Percentiles rank a stretch among this genome's conserved stretches.
Evolutionary conservation across 2,888 invertebrate species (phyloP).

Genomic region (Euplagia quadripunctaria): DNA sequence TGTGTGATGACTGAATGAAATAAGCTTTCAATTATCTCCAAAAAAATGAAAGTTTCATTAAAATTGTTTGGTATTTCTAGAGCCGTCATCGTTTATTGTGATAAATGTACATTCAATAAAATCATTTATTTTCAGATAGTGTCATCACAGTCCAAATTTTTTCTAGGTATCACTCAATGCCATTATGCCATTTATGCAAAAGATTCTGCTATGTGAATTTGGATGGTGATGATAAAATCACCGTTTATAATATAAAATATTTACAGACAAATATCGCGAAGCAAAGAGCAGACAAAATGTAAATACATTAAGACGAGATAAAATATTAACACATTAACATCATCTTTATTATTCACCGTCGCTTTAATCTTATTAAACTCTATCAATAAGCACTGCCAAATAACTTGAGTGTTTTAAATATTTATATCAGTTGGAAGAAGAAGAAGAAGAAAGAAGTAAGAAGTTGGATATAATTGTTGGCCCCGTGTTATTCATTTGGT

Average conservation of each 20-base stretch:
- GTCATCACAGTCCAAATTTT: too few species aligned
- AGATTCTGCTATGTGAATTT: too few species aligned
- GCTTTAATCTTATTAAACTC: background rate
- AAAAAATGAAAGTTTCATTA: background rate
- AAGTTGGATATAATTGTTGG: constrained; percentile 22
- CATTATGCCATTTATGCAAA: too few species aligned
- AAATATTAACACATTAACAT: too few species aligned
- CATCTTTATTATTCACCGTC: background rate
- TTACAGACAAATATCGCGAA: background rate
- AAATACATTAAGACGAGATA: background rate
- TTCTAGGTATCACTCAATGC: too few species aligned
- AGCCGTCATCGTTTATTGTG: background rate
- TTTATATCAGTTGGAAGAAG: too few species aligned
- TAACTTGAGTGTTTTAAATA: constrained; percentile 1
- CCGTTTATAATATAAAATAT: background rate
- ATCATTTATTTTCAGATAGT: background rate
- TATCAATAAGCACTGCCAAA: constrained; percentile 1
- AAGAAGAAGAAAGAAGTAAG: constrained; percentile 4
- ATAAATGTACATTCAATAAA: background rate
- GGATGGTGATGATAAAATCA: too few species aligned
- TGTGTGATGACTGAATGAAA: background rate
- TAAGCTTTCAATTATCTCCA: background rate
- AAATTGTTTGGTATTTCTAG: background rate
- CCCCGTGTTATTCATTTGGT: constrained; percentile 28
- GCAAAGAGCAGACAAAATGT: background rate